Base-by-base conservation (phyloP, 1,140 invertebrate species). In the Apis florea region DNA sequence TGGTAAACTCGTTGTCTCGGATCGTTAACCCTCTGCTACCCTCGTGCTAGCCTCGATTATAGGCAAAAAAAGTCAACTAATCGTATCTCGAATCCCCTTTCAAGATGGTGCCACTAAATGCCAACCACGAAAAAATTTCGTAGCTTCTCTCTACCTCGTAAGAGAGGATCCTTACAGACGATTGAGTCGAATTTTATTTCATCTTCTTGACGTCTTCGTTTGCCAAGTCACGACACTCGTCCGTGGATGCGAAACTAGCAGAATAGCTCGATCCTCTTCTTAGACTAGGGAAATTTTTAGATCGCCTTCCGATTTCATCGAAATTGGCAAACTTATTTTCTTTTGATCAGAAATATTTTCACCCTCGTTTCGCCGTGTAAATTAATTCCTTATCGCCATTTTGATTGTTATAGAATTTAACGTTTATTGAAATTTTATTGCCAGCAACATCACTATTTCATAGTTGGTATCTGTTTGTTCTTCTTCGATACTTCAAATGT, bases 31-130 rank as follows among this genome's bases (percentile, higher is more conserved):
- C 54, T 49, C 9, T 24, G 59, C 70, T 31, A 54, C 19, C 63
- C 56, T 26, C 49, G 64, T 24, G n/a, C n/a, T n/a, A 40, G 6
- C 71, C 54, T 15, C 67, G 53, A 78, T 71, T n/a, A 51, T 70
- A 53, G n/a, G 58, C 26, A 85, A 63, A 85, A 69, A 76, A 84
- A 40, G 49, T 80, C 9, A 40, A 59, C 40, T 80, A 71, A 85
- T 75, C 71, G 70, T 19, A 24, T 51, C 54, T 67, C 9, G 49
- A 54, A 51, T 26, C 67, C 51, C 61, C 1, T 40, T 40, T 61
- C 53, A 12, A 12, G 12, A 5, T n/a, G 40, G n/a, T n/a, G 47
- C 15, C 12, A 13, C 4, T 0, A 17, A 49, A 21, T 77, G 15
- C 21, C 64, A 49, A 49, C 6, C 9, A n/a, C 31, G 12, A 53